Evolutionary conservation across 2,113 vertebrate genomes (phyloP), one percentile per base, ranked within the genome.

Genomic region (Sinocyclocheilus grahami): DNA sequence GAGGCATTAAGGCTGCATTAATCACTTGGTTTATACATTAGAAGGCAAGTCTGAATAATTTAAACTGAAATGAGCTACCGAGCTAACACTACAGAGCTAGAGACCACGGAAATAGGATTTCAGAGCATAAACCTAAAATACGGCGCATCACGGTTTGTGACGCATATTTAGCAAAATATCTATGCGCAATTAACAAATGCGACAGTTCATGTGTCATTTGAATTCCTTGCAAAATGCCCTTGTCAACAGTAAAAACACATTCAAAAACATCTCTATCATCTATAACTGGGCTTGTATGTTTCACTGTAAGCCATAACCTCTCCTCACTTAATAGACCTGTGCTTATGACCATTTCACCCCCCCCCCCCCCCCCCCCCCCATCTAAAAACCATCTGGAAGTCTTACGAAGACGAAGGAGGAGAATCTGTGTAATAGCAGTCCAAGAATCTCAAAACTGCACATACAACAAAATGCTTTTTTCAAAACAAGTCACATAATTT

Each of bases 1-100:
- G 78, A 79, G 46, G 65, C 37, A 84, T 75, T 85, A 88, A 90
- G 85, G 85, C 85, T 90, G 86, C 83, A 85, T 87, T 80, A 87
- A 84, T 85, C 80, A 86, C 58, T 78, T 78, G 87, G 82, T 79
- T 85, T 71, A 55, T 58, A 89, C 76, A 88, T 42, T 13, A 86
- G 27, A 86, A 86, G 71, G 87, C 76, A 82, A 67, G 85, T 82
- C 58, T 16, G 71, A n/a, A 67, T 86, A 33, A 81, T 16, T 18
- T 71, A 37, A 67, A 27, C 39, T 51, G 12, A 86, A 77, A 74
- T 84, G 46, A 27, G 46, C 82, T 74, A 72, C 53, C 74, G 60
- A 79, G 69, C 24, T 30, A n/a, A 63, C 22, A 72, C 75, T 51
- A 55, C 16, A 46, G 42, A 81, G 53, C 86, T 37, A 74, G 37